Percentiles rank a stretch among this genome's conserved stretches.
Conservation (phyloP, 2,797 vertebrate species). For the Parotocinclus haroldoi region DNA sequence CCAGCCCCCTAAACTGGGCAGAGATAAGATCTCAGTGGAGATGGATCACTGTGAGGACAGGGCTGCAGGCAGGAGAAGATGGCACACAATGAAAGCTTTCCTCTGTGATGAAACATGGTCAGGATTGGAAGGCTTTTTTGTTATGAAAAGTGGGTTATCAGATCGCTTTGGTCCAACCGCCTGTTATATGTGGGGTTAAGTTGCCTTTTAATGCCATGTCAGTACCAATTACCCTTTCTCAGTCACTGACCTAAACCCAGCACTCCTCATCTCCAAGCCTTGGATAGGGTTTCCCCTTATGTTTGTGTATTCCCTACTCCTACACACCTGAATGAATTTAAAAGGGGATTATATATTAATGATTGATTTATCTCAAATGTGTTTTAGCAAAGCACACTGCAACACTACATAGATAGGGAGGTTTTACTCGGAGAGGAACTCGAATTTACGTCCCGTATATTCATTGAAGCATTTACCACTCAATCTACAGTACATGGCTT, state of each 20-base stretch:
- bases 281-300: too few species aligned
- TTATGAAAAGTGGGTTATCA: slow-evolving; percentile 15
- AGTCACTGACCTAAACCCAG: slow-evolving; percentile 9
- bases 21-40: slow-evolving; percentile 15
- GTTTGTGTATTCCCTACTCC: too few species aligned
- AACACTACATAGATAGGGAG: too few species aligned
- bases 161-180: slow-evolving; percentile 11
- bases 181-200: slow-evolving; percentile 16
- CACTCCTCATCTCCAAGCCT: too few species aligned
- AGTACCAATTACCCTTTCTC: slow-evolving; percentile 5
- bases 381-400: too few species aligned
- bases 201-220: slow-evolving; percentile 6
- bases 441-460: too few species aligned
- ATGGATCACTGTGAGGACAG: slow-evolving; percentile 13
- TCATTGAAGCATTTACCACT: too few species aligned
- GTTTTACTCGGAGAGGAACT: too few species aligned
- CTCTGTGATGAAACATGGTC: not conserved
- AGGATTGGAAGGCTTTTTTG: not conserved
- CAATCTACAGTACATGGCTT: too few species aligned
- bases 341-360: too few species aligned
- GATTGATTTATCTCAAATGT: too few species aligned
- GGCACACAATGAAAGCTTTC: slow-evolving; percentile 7
- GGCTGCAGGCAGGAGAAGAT: slow-evolving; percentile 1
- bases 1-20: slow-evolving; percentile 1
- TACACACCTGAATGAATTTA: too few species aligned